Conservation (phyloP, 1,140 invertebrate species). For the Leptonema lineaticorne region DNA sequence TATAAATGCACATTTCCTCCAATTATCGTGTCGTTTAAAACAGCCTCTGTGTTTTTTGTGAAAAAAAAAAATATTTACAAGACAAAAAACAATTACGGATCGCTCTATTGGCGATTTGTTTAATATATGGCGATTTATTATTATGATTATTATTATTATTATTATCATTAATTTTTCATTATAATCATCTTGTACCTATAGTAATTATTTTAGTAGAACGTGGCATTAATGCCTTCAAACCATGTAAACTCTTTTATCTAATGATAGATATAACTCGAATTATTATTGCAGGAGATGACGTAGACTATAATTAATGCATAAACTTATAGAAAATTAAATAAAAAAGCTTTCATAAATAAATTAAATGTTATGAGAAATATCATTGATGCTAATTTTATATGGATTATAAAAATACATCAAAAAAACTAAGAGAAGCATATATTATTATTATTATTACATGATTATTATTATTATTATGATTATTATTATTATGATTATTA, state of each 20-base stretch:
- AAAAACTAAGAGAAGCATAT: too few species aligned
- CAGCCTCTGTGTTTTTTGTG: not conserved
- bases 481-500: too few species aligned
- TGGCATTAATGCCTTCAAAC: constrained; percentile 25
- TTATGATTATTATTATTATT: not conserved
- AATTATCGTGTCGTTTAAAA: constrained; percentile 15
- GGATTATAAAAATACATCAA: constrained; percentile 40
- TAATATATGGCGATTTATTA: not conserved
- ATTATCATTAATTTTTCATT: constrained; percentile 30
- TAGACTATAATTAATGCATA: constrained; percentile 43
- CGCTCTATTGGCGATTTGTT: constrained; percentile 23
- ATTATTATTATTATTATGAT: too few species aligned
- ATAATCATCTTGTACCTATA: constrained; percentile 40
- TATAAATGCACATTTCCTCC: constrained; percentile 18
- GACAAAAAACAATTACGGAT: constrained; percentile 2
- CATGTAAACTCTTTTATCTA: constrained; percentile 42
- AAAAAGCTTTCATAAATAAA: constrained; percentile 42
- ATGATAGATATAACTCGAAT: constrained; percentile 49
- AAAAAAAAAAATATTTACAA: constrained; percentile 7
- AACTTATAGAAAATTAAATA: constrained; percentile 42
- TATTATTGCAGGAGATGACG: constrained; percentile 46
- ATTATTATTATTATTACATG: too few species aligned
- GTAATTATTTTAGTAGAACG: constrained; percentile 39
- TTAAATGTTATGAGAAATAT: constrained; percentile 43
- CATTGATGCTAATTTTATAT: constrained; percentile 44